These are phyloP conservation scores for Dromococcyx pavoninus DNA, from an alignment of 2,797 vertebrate species.

Conservation along the genomic window DNA sequence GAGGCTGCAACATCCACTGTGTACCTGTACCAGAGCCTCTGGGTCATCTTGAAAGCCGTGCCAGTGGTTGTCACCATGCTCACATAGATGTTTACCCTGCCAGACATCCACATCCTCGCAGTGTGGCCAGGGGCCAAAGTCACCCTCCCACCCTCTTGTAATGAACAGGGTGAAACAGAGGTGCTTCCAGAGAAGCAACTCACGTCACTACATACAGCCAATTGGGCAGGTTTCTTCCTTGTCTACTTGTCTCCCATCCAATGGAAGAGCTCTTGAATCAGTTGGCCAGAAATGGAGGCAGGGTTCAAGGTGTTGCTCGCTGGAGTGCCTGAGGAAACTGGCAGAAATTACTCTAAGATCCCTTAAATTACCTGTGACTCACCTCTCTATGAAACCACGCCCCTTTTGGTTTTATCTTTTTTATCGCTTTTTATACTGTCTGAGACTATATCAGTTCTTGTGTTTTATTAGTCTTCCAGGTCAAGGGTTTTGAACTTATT, in stretches of 20 bases:
- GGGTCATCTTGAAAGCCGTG: not conserved
- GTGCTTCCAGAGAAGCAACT: not conserved
- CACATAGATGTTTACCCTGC: accelerated
- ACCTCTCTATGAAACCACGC: not conserved
- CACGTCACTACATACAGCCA: not conserved
- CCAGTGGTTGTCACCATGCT: not conserved
- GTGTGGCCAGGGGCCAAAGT: not conserved
- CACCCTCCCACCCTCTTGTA: not conserved
- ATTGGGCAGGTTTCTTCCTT: accelerated
- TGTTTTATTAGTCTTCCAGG: slow-evolving; percentile 25
- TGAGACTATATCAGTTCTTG: not conserved
- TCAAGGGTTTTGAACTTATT: slow-evolving; percentile 10
- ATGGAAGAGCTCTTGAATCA: not conserved
- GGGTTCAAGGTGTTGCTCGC: not conserved
- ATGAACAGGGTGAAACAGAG: not conserved
- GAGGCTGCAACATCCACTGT: not conserved
- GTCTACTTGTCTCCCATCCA: not conserved
- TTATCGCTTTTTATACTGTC: not conserved
- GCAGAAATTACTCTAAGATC: not conserved
- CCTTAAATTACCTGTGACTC: slow-evolving; percentile 11
- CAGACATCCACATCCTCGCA: not conserved
- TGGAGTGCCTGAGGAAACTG: not conserved
- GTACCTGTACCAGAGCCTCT: not conserved
- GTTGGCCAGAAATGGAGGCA: not conserved
- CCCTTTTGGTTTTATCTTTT: not conserved